These are phyloP conservation scores for Nephrotoma appendiculata DNA, from an alignment of 2,888 invertebrate species.

Conservation along the genomic window DNA sequence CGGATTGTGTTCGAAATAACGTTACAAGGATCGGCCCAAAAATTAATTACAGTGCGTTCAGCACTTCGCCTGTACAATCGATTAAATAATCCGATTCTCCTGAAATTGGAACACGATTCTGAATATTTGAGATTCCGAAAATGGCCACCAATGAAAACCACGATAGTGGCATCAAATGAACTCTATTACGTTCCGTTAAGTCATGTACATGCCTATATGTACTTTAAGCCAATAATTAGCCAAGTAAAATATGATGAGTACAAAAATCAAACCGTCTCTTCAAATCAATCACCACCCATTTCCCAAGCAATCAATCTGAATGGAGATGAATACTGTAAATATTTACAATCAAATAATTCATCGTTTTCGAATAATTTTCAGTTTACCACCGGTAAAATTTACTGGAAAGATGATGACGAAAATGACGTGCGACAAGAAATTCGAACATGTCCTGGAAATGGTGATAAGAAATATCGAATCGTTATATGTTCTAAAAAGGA, in stretches of 20 bases:
- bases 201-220: conserved; percentile 58
- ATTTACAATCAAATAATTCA: conserved; percentile 21
- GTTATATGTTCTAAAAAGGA: conserved; percentile 47
- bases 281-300: background rate
- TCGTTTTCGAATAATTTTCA: conserved; percentile 18
- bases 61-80: conserved; percentile 69
- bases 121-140: conserved; percentile 13
- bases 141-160: conserved; percentile 25
- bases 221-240: conserved; percentile 46
- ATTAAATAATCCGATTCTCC: conserved; percentile 53
- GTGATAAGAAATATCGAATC: conserved; percentile 23
- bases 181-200: conserved; percentile 62
- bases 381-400: conserved; percentile 24
- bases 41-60: conserved; percentile 83
- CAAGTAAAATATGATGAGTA: conserved; percentile 27
- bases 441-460: conserved; percentile 21
- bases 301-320: conserved; percentile 24
- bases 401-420: conserved; percentile 22
- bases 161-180: conserved; percentile 38
- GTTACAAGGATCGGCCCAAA: conserved; percentile 85
- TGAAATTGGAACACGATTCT: conserved; percentile 43
- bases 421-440: conserved; percentile 18
- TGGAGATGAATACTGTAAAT: conserved; percentile 45
- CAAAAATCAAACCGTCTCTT: background rate
- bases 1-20: conserved; percentile 84